Base-by-base conservation (phyloP, 2,797 vertebrate species). In the Falco cherrug region DNA sequence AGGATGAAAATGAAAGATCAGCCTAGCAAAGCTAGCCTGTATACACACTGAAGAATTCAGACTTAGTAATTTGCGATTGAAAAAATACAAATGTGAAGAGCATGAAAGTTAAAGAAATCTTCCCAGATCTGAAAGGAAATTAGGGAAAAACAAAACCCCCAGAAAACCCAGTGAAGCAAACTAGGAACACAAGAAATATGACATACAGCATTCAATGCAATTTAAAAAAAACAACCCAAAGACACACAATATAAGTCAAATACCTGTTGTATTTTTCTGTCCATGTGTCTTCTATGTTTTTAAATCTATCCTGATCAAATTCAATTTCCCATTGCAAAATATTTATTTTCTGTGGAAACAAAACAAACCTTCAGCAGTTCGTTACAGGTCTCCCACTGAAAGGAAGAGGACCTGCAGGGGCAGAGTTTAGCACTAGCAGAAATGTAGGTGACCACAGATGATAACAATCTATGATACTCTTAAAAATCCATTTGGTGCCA, bases 301-400 rank as follows among this genome's bases (percentile, higher is more conserved):
- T 99, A 97, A 98, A 98, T 97, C 98, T 99, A 84, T 98, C 98
- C 95, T 99, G 99, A 96, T 98, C 98, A 97, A 99, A 99, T 94
- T 98, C 98, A 73, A 99, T 98, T 98, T 99, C 99, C 99, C 99
- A 99, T 70, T 99, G 99, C 94, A 99, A 90, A 68, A 98, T 97
- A 97, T 98, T 99, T 89, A 99, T 98, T 97, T 99, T 99, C 99
- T 99, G 92, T 45, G 68, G 79, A 94, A 61, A 97, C 83, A 97
- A 95, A 45, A 77, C 14, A 91, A 76, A 53, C 7, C 26, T 65
- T 18, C 16, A 51, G 82, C 31, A 88, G 68, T 54, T 87, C 37
- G 65, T 93, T 60, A n/a, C 14, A 70, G 64, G 63, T 61, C 24
- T 93, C 59, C 61, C 45, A 61, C 1, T 25, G 19, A 45, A 59